Conservation (phyloP, 1,140 invertebrate genomes). For the Ostrea edulis region DNA sequence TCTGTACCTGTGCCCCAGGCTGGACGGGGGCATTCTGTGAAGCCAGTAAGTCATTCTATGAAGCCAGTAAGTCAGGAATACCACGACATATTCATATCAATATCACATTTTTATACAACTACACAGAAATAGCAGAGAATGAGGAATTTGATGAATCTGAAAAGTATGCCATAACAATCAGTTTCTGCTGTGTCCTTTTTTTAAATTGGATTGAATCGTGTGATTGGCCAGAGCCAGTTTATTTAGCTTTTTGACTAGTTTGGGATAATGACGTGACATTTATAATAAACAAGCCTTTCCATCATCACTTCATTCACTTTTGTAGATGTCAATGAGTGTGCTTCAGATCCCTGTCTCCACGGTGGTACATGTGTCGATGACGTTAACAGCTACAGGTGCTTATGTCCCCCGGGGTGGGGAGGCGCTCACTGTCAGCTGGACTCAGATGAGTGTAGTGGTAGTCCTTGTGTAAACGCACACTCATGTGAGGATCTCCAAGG, state of each 20-base stretch:
- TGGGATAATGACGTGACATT: conserved; percentile 18
- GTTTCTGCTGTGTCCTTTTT: background rate
- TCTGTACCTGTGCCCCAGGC: conserved; percentile 70
- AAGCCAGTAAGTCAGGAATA: conserved; percentile 63
- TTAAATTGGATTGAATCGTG: background rate
- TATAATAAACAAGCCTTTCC: conserved; percentile 1
- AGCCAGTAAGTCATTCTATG: conserved; percentile 66
- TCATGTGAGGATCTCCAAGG: conserved; percentile 72
- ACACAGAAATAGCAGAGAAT: background rate
- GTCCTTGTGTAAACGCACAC: conserved; percentile 75
- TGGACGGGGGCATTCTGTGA: conserved; percentile 71
- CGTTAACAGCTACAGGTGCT: conserved; percentile 83
- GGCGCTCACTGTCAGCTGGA: conserved; percentile 76
- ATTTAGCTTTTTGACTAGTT: conserved; percentile 22
- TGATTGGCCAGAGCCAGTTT: background rate
- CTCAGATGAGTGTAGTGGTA: conserved; percentile 74
- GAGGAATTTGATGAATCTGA: background rate
- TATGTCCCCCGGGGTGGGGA: conserved; percentile 87
- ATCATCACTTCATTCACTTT: conserved; percentile 42
- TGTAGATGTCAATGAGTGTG: conserved; percentile 84
- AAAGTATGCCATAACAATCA: background rate
- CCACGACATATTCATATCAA: background rate
- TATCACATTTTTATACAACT: background rate
- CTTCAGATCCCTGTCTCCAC: conserved; percentile 90
- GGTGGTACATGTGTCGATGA: conserved; percentile 94